A percentile compares a stretch with the other conserved stretches of the same genome.
Evolutionary conservation across 2,888 invertebrate genomes (phyloP).

Genomic region (Hoplodrina ambigua): DNA sequence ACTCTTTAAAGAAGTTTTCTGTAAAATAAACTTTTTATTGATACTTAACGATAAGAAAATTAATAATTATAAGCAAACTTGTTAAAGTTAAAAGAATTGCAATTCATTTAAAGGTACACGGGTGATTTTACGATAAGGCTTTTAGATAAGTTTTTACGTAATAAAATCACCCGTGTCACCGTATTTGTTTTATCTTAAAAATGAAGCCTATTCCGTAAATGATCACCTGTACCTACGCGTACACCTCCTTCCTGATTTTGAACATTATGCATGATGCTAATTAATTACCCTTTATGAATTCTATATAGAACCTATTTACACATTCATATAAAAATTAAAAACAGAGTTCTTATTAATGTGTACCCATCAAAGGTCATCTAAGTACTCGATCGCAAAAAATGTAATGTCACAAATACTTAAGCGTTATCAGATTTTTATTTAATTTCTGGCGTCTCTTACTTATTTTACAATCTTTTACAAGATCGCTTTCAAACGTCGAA

Average conservation of each 20-base stretch:
- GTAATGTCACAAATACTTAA: conserved; percentile 14
- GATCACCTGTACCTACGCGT: conserved; percentile 6
- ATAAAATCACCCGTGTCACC: too few relatives aligned
- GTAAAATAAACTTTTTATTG: conserved; percentile 27
- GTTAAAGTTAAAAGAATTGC: conserved; percentile 53
- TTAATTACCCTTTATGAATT: conserved; percentile 4
- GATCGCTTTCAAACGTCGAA: conserved; percentile 54
- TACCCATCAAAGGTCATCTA: conserved; percentile 27
- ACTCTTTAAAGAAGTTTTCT: conserved; percentile 10
- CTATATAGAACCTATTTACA: conserved; percentile 41
- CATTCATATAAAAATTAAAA: conserved; percentile 37
- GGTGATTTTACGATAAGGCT: too few relatives aligned
- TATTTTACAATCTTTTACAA: neutral
- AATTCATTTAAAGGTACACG: conserved; percentile 17
- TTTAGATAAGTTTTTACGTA: too few relatives aligned
- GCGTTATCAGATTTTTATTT: conserved; percentile 10
- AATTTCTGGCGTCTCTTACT: conserved; percentile 9
- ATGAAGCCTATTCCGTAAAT: neutral
- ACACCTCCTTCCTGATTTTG: neutral
- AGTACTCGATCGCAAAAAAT: conserved; percentile 26
- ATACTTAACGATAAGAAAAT: conserved; percentile 40
- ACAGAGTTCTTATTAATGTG: conserved; percentile 56
- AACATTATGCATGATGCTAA: conserved; percentile 11
- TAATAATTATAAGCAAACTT: conserved; percentile 22
- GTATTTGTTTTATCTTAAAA: conserved; percentile 6